Evolutionary conservation across 30 jellyfish, hydroid and myxozoan genomes (phyloP).

Genomic region (Rhopilema esculentum): DNA sequence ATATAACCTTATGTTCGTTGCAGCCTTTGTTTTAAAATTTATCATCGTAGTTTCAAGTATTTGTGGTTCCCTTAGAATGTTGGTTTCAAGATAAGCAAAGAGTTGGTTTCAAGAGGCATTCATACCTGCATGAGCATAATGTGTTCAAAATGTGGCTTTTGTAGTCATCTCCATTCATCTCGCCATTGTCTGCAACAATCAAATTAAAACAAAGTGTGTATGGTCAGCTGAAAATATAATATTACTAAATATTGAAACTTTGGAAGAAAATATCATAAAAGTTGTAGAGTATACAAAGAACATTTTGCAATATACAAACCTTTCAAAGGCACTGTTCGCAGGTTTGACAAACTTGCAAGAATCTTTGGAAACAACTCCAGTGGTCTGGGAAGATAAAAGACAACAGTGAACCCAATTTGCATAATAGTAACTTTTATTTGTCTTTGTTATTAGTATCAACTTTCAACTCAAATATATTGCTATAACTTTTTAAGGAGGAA

Average conservation of each 20-base stretch:
- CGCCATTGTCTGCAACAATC: slow-evolving; percentile 61
- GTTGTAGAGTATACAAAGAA: not conserved
- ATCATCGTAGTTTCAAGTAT: too few species aligned
- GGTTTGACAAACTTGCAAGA: slow-evolving; percentile 41
- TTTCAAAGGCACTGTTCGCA: slow-evolving; percentile 31
- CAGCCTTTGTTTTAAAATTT: too few species aligned
- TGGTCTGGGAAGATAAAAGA: slow-evolving; percentile 17
- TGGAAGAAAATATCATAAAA: not conserved
- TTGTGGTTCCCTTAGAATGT: too few species aligned
- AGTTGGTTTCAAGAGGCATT: too few species aligned
- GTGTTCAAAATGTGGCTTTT: slow-evolving; percentile 68
- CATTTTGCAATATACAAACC: slow-evolving; percentile 19
- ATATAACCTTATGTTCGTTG: too few species aligned
- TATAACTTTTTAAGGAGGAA: too few species aligned
- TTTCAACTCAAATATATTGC: not conserved
- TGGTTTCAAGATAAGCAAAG: too few species aligned
- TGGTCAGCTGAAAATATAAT: not conserved
- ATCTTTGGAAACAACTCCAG: slow-evolving; percentile 60
- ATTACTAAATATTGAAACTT: not conserved
- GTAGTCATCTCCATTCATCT: slow-evolving; percentile 63
- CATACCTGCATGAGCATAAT: slow-evolving; percentile 72
- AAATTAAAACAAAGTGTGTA: too few species aligned
- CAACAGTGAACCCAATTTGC: not conserved
- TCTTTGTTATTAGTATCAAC: too few species aligned
- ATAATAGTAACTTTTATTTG: too few species aligned